Conservation (phyloP, 2,888 invertebrate genomes). For the Abrostola triplasia region DNA sequence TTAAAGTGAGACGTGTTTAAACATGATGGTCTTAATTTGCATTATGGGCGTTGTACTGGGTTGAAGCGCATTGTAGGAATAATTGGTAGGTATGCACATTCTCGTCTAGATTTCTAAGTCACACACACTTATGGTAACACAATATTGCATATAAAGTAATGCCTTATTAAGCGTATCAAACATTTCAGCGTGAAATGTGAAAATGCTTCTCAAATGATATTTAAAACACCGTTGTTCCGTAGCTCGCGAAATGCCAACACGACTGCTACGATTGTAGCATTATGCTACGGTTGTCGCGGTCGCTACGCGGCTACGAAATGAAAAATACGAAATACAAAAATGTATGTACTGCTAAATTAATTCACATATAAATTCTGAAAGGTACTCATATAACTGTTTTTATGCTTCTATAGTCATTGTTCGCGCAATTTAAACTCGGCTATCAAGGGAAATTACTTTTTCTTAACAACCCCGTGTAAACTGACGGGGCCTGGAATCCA, state of each 20-base stretch:
- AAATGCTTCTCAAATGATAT: background rate
- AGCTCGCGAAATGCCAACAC: background rate
- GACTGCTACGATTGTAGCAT: slow-evolving; percentile 33
- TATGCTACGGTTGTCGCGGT: slow-evolving; percentile 21
- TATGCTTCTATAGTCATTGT: slow-evolving; percentile 34
- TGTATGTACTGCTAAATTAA: slow-evolving; percentile 24
- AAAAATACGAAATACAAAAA: slow-evolving; percentile 7
- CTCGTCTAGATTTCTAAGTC: too few species aligned
- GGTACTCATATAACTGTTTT: slow-evolving; percentile 21
- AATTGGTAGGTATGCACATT: too few species aligned
- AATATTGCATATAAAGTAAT: too few species aligned
- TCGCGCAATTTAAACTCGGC: slow-evolving; percentile 36
- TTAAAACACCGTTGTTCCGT: background rate
- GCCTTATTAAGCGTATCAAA: too few species aligned
- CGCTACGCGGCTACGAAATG: slow-evolving; percentile 36
- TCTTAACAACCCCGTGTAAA: slow-evolving; percentile 40
- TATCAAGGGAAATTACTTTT: slow-evolving; percentile 59
- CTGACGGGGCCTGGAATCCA: slow-evolving; percentile 27
- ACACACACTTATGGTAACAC: too few species aligned
- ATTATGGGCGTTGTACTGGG: too few species aligned
- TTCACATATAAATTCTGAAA: slow-evolving; percentile 35
- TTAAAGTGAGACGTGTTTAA: too few species aligned
- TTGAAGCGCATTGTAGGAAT: too few species aligned
- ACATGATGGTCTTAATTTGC: too few species aligned
- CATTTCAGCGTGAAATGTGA: too few species aligned